phyloP scores from a whole-genome alignment of 2,113 vertebrate species.

The Porphyrio hochstetteri region DNA sequence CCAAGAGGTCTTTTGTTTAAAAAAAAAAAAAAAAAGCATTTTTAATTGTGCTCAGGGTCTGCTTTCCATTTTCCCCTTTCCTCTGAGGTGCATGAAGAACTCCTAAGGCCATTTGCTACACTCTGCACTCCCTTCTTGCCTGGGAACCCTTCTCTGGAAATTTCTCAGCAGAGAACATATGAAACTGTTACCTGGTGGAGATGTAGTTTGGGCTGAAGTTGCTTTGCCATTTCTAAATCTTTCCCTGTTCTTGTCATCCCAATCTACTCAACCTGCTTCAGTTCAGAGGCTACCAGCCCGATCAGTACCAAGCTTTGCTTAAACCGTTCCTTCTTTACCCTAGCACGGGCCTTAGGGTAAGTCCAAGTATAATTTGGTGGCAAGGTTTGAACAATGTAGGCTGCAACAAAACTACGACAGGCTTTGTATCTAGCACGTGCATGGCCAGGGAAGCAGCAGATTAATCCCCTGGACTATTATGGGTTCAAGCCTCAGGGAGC shows the following conservation, averaged over 20 bases:
- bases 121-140: background rate
- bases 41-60: background rate
- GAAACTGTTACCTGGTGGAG: background rate
- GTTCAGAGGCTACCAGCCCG: background rate
- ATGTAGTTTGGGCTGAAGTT: background rate
- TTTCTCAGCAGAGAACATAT: background rate
- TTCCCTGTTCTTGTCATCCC: background rate
- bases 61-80: background rate
- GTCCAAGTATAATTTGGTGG: background rate
- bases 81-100: background rate
- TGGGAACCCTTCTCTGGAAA: background rate
- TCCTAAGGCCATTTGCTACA: background rate
- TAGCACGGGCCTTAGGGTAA: background rate
- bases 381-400: background rate
- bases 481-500: background rate
- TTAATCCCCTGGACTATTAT: rapidly evolving
- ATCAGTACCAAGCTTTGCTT: background rate
- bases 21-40: background rate
- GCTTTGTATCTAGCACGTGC: background rate
- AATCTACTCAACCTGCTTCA: background rate
- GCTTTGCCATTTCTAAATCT: background rate
- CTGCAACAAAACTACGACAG: background rate
- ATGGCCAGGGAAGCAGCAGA: background rate
- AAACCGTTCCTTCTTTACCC: background rate
- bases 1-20: background rate